Evolutionary conservation across 2,797 vertebrate genomes (phyloP).

Genomic region (Meriones psammophilus): DNA sequence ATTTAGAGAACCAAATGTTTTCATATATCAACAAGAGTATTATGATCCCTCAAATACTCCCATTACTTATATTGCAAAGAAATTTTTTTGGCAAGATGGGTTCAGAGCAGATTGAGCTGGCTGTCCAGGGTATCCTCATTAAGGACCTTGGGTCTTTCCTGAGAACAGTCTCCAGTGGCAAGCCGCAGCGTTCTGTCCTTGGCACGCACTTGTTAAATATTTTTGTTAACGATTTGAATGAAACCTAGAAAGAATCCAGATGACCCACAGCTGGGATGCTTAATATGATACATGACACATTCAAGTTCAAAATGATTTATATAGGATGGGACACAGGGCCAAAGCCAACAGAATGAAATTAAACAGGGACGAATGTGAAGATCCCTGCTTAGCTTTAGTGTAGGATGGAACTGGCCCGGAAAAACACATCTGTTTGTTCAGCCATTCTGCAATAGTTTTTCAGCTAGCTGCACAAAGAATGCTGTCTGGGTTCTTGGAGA

Average conservation of each 20-base stretch:
- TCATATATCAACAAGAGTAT: background rate
- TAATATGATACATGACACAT: constrained; percentile 59
- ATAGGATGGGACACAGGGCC: constrained; percentile 37
- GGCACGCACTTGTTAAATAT: constrained; percentile 40
- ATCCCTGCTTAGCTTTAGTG: background rate
- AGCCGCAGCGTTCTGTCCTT: constrained; percentile 11
- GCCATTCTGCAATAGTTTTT: background rate
- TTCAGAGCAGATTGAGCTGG: background rate
- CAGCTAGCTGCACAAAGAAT: background rate
- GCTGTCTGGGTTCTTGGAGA: background rate
- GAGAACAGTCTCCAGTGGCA: background rate
- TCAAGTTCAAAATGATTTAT: constrained; percentile 74
- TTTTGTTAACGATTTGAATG: constrained; percentile 67
- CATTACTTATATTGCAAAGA: background rate
- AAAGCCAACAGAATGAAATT: constrained; percentile 72
- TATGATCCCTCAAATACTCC: background rate
- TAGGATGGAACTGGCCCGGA: constrained; percentile 27
- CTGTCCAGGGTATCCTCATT: background rate
- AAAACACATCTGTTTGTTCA: background rate
- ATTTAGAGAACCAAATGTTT: background rate
- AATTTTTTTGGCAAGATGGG: background rate
- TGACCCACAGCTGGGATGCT: constrained; percentile 68
- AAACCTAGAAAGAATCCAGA: constrained; percentile 74
- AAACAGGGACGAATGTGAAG: constrained; percentile 32
- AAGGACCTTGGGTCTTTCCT: background rate